These are phyloP conservation scores for Philaethria dido DNA, from an alignment of 2,888 invertebrate genomes.

Conservation along the genomic window DNA sequence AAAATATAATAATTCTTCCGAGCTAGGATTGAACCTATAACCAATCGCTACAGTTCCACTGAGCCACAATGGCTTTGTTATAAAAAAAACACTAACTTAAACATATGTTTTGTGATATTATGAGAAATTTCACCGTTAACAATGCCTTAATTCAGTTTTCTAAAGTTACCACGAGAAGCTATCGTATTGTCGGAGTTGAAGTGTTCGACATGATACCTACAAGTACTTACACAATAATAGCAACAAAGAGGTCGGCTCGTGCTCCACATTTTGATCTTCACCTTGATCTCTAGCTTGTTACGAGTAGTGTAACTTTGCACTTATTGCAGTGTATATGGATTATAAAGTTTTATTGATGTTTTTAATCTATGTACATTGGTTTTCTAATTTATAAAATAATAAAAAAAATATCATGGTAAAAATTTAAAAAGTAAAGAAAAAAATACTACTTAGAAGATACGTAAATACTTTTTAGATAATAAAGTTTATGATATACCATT, in stretches of 20 bases:
- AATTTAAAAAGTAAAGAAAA: too few relatives aligned
- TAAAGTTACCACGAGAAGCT: constrained; percentile 6
- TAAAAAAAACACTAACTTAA: too few relatives aligned
- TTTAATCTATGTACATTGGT: neutral
- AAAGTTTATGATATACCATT: too few relatives aligned
- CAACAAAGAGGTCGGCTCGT: constrained; percentile 23
- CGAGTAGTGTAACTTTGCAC: constrained; percentile 6
- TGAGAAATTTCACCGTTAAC: neutral
- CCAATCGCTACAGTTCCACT: too few relatives aligned
- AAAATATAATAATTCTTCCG: too few relatives aligned
- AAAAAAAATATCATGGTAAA: too few relatives aligned
- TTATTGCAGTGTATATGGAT: neutral
- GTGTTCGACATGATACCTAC: constrained; percentile 24
- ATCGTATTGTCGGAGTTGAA: constrained; percentile 20
- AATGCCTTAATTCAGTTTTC: constrained; percentile 3
- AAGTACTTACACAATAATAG: constrained; percentile 10
- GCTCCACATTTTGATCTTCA: constrained; percentile 37
- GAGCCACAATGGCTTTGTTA: too few relatives aligned
- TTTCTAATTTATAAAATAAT: too few relatives aligned
- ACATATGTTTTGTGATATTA: too few relatives aligned
- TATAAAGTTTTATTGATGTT: neutral
- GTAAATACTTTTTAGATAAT: too few relatives aligned
- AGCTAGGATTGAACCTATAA: too few relatives aligned
- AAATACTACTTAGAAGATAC: too few relatives aligned
- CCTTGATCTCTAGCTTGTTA: constrained; percentile 32